A percentile compares a stretch with the other conserved stretches of the same genome.
phyloP scores from a whole-genome alignment of 1,140 invertebrate species.

The Diabrotica undecimpunctata region DNA sequence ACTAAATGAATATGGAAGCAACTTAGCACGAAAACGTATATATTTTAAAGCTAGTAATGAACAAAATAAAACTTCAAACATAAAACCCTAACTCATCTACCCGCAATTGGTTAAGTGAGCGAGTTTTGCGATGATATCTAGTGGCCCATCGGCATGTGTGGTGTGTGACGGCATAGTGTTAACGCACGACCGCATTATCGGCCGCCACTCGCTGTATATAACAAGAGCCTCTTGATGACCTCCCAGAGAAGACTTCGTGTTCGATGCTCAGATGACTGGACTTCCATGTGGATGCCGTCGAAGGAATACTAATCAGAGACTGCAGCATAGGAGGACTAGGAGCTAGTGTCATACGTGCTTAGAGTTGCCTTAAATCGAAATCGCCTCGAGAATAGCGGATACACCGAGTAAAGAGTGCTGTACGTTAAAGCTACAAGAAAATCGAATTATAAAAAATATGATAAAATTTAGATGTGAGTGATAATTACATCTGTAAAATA shows the following conservation, averaged over 20 bases:
- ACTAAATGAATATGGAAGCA: too few species aligned
- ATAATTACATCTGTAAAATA: too few species aligned
- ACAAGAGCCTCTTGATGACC: slow-evolving; percentile 19
- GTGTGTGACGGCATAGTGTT: background rate
- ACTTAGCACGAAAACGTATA: too few species aligned
- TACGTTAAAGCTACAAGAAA: background rate
- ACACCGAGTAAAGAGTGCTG: background rate
- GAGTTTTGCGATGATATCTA: too few species aligned
- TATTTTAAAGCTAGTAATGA: too few species aligned
- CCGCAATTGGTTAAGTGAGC: too few species aligned
- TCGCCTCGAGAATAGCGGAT: background rate
- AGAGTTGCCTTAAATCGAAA: background rate
- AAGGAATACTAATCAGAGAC: slow-evolving; percentile 12
- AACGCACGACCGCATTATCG: slow-evolving; percentile 12
- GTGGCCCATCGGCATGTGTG: slow-evolving; percentile 6
- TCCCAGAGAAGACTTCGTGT: slow-evolving; percentile 3
- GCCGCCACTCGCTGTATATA: slow-evolving; percentile 8
- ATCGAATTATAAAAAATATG: too few species aligned
- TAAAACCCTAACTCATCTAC: too few species aligned
- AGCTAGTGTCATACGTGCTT: slow-evolving; percentile 15
- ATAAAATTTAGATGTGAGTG: too few species aligned
- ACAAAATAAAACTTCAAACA: too few species aligned
- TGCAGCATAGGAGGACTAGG: slow-evolving; percentile 7
- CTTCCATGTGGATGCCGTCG: slow-evolving; percentile 12
- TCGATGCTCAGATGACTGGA: slow-evolving; percentile 18